Conservation (phyloP, 2,113 vertebrate species). For the Fregetta grallaria region DNA sequence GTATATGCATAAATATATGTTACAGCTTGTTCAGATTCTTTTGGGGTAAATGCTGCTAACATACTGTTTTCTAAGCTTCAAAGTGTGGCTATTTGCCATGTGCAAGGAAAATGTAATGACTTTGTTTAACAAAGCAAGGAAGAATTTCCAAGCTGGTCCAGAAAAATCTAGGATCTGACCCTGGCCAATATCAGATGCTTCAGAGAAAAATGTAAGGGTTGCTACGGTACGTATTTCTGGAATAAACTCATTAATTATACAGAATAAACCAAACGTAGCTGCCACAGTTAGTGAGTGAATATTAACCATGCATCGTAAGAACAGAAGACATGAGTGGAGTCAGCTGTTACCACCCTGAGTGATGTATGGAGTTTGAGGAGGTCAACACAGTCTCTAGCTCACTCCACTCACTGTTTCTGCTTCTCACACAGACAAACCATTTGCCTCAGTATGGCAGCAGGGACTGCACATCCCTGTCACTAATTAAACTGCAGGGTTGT, state of each 20-base stretch:
- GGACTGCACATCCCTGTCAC: neutral
- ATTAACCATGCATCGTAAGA: neutral
- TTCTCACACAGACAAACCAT: neutral
- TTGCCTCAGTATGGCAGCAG: neutral
- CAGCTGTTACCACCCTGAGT: neutral
- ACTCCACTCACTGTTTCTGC: neutral
- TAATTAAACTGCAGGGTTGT: neutral
- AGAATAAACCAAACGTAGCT: constrained; percentile 7
- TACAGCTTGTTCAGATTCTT: neutral
- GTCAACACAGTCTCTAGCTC: neutral
- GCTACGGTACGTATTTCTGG: neutral
- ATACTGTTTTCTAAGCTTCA: neutral
- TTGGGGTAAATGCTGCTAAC: neutral
- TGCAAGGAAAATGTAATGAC: constrained; percentile 1
- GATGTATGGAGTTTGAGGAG: neutral
- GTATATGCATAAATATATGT: neutral
- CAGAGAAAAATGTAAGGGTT: constrained; percentile 49
- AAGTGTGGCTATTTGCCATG: neutral
- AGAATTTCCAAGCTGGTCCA: constrained; percentile 16
- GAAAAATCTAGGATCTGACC: neutral
- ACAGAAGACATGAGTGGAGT: constrained; percentile 3
- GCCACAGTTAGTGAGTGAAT: neutral
- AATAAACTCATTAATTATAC: constrained; percentile 7
- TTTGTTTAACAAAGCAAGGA: constrained; percentile 36
- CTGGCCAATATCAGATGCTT: constrained; percentile 48